Evolutionary conservation across 1,140 invertebrate genomes (phyloP), one percentile per base, ranked within the genome.

Genomic region (Aleiodes sp.): DNA sequence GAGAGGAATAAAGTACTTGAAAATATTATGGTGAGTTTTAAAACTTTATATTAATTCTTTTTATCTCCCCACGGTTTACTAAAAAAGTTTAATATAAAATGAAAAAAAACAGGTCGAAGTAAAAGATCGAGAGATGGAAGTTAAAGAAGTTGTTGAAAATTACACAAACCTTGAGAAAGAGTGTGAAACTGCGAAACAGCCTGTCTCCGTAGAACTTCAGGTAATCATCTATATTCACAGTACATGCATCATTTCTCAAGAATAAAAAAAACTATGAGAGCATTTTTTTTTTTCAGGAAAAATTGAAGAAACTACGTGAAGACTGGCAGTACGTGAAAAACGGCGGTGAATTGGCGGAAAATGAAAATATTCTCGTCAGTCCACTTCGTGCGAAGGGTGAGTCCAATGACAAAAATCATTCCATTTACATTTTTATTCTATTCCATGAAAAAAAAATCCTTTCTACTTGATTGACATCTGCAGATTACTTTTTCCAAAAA

Each of bases 141-240:
- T 92, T 2, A 88, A 89, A 73, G 90, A 91, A 72, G 88, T 91
- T 7, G 76, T 92, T 16, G 89, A 91, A 80, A 91, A 92, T 83
- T 92, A 89, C 80, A 91, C 88, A 37, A 91, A 91, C 80, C 80
- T 92, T 65, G 90, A 89, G 71, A 88, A 89, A 73, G 88, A 90
- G 70, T 89, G 90, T 73, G 84, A 86, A 75, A 87, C 83, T 10
- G 89, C 88, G 4, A 87, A 87, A 73, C 90, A 91, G 70, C 84
- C 85, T 1, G 87, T 91, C 31, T 88, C 89, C 19, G 74, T 85
- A 0, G 88, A 90, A 76, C 76, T 92, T 70, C 87, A 89, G 70
- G 90, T 88, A 79, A 77, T 8, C 12, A 33, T 33, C 7, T 0
- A 0, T 33, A 33, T 1, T 33, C 31, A 33, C 1, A 8, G 7